Percentiles rank a stretch among this genome's conserved stretches.
phyloP scores from a whole-genome alignment of 2,113 vertebrate species.

The Progne subis region DNA sequence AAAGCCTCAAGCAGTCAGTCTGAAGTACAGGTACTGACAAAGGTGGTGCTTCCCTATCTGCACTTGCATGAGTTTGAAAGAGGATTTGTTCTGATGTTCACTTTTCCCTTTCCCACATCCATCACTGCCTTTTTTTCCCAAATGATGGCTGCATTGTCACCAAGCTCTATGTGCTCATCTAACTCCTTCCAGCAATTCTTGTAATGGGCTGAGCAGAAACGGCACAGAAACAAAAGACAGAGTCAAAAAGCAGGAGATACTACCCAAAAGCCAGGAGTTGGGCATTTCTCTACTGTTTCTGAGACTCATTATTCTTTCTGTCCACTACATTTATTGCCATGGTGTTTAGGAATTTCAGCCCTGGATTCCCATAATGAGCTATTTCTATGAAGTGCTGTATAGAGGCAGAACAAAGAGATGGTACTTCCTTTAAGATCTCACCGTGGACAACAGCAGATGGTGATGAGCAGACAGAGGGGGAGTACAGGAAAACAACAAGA shows the following conservation, averaged over 20 bases:
- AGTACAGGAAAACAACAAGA: slow-evolving; percentile 65
- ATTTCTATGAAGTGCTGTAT: slow-evolving; percentile 54
- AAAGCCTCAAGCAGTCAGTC: neutral
- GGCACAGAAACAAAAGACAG: neutral
- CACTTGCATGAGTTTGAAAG: neutral
- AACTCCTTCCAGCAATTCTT: neutral
- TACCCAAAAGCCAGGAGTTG: neutral
- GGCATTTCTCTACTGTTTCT: neutral
- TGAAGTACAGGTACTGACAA: neutral
- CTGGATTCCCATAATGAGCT: slow-evolving; percentile 62
- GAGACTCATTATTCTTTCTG: slow-evolving; percentile 41
- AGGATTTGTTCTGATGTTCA: neutral
- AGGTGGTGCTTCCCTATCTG: neutral
- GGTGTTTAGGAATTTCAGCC: slow-evolving; percentile 57
- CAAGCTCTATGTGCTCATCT: neutral
- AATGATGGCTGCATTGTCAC: neutral
- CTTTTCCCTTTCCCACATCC: neutral
- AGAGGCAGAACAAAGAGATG: slow-evolving; percentile 64
- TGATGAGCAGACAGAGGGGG: slow-evolving; percentile 63
- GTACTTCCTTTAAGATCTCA: slow-evolving; percentile 57
- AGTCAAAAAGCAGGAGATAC: slow-evolving; percentile 7
- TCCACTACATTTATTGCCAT: slow-evolving; percentile 49
- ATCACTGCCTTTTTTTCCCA: neutral
- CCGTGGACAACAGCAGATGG: slow-evolving; percentile 58
- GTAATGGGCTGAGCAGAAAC: neutral